Percentiles rank a stretch among this genome's conserved stretches.
Conservation (phyloP, 37 sponge, comb jelly and placozoan species). For the Agelas oroides region DNA sequence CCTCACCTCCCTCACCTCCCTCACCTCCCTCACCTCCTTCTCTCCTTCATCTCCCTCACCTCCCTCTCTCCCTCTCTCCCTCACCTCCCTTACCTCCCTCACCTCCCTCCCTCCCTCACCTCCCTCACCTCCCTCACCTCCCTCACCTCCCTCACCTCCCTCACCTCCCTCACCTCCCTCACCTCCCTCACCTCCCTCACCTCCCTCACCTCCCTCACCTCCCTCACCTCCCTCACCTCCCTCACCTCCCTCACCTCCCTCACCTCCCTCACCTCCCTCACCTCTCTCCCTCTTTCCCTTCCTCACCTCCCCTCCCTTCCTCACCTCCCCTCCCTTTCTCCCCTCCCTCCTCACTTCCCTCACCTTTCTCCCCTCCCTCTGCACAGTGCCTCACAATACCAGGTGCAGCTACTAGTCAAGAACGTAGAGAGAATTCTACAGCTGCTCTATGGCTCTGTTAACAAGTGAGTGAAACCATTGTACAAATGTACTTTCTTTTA, state of each 20-base stretch:
- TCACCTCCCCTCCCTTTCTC: neutral
- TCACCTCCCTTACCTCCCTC: neutral
- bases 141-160: neutral
- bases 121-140: no score
- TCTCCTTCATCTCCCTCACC: neutral
- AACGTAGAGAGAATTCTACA: neutral
- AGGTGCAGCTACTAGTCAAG: conserved; percentile 32
- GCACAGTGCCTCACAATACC: conserved; percentile 33
- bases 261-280: no score
- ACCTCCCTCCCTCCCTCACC: no score
- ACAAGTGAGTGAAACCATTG: conserved; percentile 22
- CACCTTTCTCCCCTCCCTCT: neutral
- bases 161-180: neutral
- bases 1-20: no score
- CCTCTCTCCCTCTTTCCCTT: no score
- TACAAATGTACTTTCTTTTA: no score
- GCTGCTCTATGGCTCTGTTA: conserved; percentile 43
- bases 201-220: neutral
- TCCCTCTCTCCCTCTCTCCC: neutral
- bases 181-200: neutral
- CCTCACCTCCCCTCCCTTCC: neutral
- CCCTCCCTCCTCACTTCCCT: neutral
- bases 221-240: neutral
- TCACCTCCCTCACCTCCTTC: neutral
- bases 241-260: no score